Evolutionary conservation across 92 coral and sea anemone genomes (phyloP).

Genomic region (Paragorgia papillata): DNA sequence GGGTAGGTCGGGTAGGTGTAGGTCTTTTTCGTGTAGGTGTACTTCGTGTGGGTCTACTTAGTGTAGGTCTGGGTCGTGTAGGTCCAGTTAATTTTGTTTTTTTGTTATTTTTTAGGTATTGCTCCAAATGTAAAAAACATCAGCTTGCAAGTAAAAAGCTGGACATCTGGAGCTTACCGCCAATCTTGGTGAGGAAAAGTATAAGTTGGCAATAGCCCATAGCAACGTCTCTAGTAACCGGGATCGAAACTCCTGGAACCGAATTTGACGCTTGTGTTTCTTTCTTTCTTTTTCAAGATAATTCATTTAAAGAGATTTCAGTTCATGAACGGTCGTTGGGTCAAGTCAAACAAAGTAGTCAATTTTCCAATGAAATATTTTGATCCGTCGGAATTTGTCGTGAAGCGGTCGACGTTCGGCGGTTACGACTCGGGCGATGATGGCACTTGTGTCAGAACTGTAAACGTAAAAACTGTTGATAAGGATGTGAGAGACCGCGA

Average conservation of each 20-base stretch:
- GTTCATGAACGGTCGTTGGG: constrained; percentile 98
- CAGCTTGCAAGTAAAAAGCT: constrained; percentile 90
- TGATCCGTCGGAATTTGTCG: constrained; percentile 96
- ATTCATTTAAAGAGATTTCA: constrained; percentile 95
- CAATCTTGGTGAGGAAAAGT: constrained; percentile 73
- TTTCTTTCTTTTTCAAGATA: constrained; percentile 69
- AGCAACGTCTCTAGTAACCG: no score
- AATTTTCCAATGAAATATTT: constrained; percentile 86
- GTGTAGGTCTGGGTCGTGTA: not conserved
- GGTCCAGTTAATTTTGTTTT: not conserved
- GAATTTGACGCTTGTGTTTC: no score
- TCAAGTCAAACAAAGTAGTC: constrained; percentile 93
- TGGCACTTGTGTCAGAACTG: constrained; percentile 63
- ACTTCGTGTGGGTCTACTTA: no score
- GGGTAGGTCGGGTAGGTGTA: no score
- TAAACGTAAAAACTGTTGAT: constrained; percentile 72
- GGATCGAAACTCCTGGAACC: no score
- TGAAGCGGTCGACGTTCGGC: constrained; percentile 58
- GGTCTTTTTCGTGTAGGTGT: no score
- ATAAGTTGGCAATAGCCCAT: no score
- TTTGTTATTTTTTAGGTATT: constrained; percentile 63
- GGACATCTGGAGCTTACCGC: constrained; percentile 96
- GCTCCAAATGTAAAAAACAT: constrained; percentile 94
- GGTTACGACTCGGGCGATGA: not conserved
- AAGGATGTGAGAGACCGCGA: constrained; percentile 43